Evolutionary conservation across 2,888 invertebrate species (phyloP), one percentile per base, ranked within the genome.

Genomic region (Alsophila aescularia): DNA sequence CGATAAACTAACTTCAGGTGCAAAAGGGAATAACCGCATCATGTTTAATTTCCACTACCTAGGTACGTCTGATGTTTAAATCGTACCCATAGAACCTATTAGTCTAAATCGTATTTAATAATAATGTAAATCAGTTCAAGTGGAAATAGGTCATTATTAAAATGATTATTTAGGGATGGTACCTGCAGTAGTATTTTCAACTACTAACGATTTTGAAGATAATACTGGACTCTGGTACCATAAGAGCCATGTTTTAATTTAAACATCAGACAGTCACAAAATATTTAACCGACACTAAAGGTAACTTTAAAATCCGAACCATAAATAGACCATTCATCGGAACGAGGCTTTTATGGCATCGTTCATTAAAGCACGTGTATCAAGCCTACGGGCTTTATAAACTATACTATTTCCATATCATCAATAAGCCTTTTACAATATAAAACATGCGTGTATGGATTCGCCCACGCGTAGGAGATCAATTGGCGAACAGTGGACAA

Each of bases 401-500:
- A 34, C 12, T 12, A n/a, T n/a, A 47, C 29, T 47, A 41, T 53
- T 53, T 36, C 32, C 41, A 48, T 41, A 35, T 48, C 36, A 52
- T 52, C 49, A 52, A 53, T 53, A 58, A 53, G 36, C 27, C 27
- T 47, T 58, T 39, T 15, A 48, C 21, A 32, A 32, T 27, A 58
- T 48, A 57, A 57, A n/a, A 57, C 35, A 43, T 51, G 32, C 32
- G 27, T 53, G 50, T 54, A 57, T 49, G 51, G 37, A 51, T 36
- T 66, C 70, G 58, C 70, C 74, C 69, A 75, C 76, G 64, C 73
- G 24, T 34, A 14, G 37, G 36, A 65, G 66, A 66, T 77, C 73
- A 73, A 71, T 72, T 73, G 70, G 66, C 67, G 68, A 75, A 41
- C 27, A 51, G 14, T 42, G 35, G 54, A 88, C 90, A 89, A 90